Conservation (phyloP, 1,140 invertebrate species). For the Meloidogyne floridensis region DNA sequence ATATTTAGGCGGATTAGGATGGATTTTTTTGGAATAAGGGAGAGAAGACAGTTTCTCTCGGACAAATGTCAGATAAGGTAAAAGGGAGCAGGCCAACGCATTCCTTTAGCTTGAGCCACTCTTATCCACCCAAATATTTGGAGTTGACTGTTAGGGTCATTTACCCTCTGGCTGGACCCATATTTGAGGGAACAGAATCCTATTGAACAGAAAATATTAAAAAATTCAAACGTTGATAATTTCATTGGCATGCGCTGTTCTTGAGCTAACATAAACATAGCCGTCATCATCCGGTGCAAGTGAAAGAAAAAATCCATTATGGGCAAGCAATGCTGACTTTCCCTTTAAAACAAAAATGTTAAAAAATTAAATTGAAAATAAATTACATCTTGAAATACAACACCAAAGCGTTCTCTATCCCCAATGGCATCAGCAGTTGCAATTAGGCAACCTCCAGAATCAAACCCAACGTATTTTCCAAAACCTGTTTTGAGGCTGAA, state of each 20-base stretch:
- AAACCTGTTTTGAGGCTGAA: slow-evolving; percentile 55
- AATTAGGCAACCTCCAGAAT: slow-evolving; percentile 42
- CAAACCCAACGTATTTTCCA: slow-evolving; percentile 54
- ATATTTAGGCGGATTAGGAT: too few relatives aligned
- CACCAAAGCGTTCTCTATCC: slow-evolving; percentile 48
- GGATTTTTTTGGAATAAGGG: too few relatives aligned
- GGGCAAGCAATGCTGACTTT: slow-evolving; percentile 39
- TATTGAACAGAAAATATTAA: neutral
- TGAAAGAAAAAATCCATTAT: slow-evolving; percentile 47
- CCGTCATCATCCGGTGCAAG: slow-evolving; percentile 43
- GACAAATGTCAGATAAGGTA: too few relatives aligned
- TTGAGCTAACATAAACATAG: slow-evolving; percentile 37
- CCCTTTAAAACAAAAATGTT: slow-evolving; percentile 39
- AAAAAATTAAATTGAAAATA: neutral
- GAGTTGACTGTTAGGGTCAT: too few relatives aligned
- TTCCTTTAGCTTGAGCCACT: too few relatives aligned
- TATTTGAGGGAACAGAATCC: too few relatives aligned
- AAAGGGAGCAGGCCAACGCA: too few relatives aligned
- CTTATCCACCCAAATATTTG: too few relatives aligned
- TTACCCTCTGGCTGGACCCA: too few relatives aligned
- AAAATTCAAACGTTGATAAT: slow-evolving; percentile 44
- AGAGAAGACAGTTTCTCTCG: too few relatives aligned
- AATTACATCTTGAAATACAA: slow-evolving; percentile 48
- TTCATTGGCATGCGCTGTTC: slow-evolving; percentile 26
- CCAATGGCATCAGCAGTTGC: slow-evolving; percentile 53